Base-by-base conservation (phyloP, 2,888 invertebrate genomes). In the Trissolcus brochymenae region DNA sequence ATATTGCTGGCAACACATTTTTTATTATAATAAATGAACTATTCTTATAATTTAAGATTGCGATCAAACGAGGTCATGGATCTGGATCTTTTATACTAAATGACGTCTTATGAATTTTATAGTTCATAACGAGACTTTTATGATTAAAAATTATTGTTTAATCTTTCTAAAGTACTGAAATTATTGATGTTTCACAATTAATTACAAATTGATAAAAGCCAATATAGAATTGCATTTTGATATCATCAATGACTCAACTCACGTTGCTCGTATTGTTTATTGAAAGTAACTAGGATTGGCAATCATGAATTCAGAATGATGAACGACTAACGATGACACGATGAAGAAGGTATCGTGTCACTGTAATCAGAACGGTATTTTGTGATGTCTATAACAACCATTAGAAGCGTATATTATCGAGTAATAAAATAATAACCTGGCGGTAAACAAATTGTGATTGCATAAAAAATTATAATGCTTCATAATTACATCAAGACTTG, bases 271-370 rank as follows among this genome's bases (percentile, higher is more conserved):
- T 11, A 54, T 57, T 64, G 51, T 21, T 16, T 29, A 64, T 59
- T 46, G 67, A 74, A 57, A 79, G 78, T 62, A 74, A 68, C 77
- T 78, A 80, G 83, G 83, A 84, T 82, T 74, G 82, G 80, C 81
- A 74, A 79, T 83, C 83, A 82, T 83, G 83, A 83, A 76, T 79
- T 68, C 56, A 59, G 53, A n/a, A 57, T 78, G 78, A 78, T 78
- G 67, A 68, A 75, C 67, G 65, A 66, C 21, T 53, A n/a, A 56
- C 21, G 60, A 53, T 67, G 71, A 78, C 57, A 71, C 35, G 61
- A 67, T 61, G 41, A 57, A 62, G 71, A 41, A 55, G 46, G 46
- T 51, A 50, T 73, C 56, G 53, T 73, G 66, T 77, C 77, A 55
- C 62, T 67, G 59, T 68, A 78, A 76, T 72, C 72, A 68, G 72